These are phyloP conservation scores for Chironomus tentans DNA, from an alignment of 2,888 invertebrate species.

Conservation along the genomic window DNA sequence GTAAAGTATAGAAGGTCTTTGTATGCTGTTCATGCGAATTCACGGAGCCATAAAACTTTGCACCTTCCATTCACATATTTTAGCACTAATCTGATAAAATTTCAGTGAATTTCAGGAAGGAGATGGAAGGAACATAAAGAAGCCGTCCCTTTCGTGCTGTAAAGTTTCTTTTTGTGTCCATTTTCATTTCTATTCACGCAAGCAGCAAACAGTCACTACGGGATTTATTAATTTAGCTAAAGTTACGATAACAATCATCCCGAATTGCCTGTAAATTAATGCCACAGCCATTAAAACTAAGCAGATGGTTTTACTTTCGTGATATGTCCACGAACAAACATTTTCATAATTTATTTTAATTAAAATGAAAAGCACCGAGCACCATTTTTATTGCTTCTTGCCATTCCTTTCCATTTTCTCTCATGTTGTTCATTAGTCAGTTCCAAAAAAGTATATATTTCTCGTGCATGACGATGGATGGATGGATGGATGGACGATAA, in stretches of 20 bases:
- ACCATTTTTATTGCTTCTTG: not conserved
- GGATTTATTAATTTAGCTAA: slow-evolving; percentile 1
- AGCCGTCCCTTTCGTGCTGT: not conserved
- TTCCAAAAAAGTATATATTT: not conserved
- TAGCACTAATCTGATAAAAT: not conserved
- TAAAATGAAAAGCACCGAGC: not conserved
- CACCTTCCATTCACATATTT: not conserved
- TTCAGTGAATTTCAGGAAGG: not conserved
- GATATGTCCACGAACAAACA: not conserved
- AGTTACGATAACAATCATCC: not conserved
- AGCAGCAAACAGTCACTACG: not conserved
- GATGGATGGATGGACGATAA: not conserved
- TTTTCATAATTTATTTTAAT: slow-evolving; percentile 2
- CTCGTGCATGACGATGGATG: not conserved
- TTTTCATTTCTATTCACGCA: not conserved
- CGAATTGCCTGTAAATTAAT: slow-evolving; percentile 1
- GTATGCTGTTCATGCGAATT: too few relatives aligned
- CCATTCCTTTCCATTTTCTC: not conserved
- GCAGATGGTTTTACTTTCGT: not conserved
- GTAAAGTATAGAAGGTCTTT: too few relatives aligned
- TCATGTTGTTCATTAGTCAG: not conserved
- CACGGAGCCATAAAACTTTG: not conserved
- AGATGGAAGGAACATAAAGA: too few relatives aligned
- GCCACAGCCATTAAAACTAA: not conserved
- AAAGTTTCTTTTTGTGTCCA: not conserved